Evolutionary conservation across 2,113 vertebrate genomes (phyloP).

Genomic region (Apodemus speciosus): DNA sequence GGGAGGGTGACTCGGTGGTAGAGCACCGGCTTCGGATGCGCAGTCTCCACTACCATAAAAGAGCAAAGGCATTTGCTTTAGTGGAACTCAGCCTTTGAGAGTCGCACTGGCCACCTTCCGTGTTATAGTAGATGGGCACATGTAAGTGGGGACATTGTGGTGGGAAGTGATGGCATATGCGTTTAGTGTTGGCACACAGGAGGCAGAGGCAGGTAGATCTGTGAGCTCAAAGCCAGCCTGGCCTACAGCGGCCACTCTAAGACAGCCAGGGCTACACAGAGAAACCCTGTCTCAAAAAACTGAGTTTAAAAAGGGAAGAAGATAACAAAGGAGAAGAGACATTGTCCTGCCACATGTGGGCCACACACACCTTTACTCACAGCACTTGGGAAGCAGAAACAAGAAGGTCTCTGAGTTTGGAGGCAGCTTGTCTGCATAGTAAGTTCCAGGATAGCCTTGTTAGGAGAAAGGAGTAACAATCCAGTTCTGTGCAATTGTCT

Average conservation of each 20-base stretch:
- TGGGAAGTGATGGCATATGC: not conserved
- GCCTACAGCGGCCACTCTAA: not conserved
- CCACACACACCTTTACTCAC: not conserved
- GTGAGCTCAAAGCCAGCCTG: not conserved
- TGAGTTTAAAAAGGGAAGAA: not conserved
- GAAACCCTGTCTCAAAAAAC: not conserved
- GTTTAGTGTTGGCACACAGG: not conserved
- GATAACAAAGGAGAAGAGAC: not conserved
- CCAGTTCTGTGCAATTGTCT: not conserved
- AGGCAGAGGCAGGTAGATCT: not conserved
- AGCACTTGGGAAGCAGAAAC: not conserved
- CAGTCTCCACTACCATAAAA: not conserved
- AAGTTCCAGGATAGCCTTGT: not conserved
- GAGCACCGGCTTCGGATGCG: too few species aligned
- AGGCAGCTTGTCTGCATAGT: not conserved
- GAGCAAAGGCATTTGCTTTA: not conserved
- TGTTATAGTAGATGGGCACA: not conserved
- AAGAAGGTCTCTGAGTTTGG: not conserved
- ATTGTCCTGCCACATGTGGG: not conserved
- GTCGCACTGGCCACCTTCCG: not conserved
- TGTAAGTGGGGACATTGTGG: not conserved
- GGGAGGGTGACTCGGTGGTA: not conserved
- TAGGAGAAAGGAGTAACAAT: not conserved
- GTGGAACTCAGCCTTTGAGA: slow-evolving; percentile 1
- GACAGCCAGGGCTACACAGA: too few species aligned